Evolutionary conservation across 2,113 vertebrate species (phyloP).

Genomic region (Nettapus auritus): DNA sequence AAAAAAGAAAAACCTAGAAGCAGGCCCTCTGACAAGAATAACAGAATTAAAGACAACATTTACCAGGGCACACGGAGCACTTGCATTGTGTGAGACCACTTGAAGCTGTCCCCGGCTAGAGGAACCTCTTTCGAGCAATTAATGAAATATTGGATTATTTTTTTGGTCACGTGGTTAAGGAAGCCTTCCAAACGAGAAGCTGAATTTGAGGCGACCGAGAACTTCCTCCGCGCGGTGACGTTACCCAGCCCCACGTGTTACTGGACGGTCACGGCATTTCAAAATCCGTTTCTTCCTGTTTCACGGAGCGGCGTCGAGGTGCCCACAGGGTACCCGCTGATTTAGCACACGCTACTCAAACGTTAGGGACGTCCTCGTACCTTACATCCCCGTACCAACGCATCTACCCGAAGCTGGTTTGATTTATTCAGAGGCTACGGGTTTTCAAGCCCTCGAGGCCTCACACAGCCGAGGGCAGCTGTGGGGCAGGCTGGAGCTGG

Average conservation of each 20-base stretch:
- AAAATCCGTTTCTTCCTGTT: neutral
- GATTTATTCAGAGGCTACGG: neutral
- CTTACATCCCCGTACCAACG: neutral
- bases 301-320: neutral
- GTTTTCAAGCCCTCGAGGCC: neutral
- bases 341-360: neutral
- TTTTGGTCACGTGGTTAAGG: neutral
- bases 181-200: accelerated
- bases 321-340: neutral
- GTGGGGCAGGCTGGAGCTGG: neutral
- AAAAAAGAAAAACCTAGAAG: neutral
- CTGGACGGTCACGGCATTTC: neutral
- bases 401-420: neutral
- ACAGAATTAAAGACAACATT: neutral
- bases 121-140: neutral
- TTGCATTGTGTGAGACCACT: accelerated
- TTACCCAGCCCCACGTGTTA: neutral
- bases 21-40: neutral
- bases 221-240: neutral
- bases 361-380: neutral
- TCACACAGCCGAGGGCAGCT: no score
- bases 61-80: accelerated
- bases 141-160: neutral
- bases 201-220: neutral
- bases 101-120: neutral